These are phyloP conservation scores for Ceratotherium simum DNA, from an alignment of 2,113 vertebrate genomes.

Conservation along the genomic window DNA sequence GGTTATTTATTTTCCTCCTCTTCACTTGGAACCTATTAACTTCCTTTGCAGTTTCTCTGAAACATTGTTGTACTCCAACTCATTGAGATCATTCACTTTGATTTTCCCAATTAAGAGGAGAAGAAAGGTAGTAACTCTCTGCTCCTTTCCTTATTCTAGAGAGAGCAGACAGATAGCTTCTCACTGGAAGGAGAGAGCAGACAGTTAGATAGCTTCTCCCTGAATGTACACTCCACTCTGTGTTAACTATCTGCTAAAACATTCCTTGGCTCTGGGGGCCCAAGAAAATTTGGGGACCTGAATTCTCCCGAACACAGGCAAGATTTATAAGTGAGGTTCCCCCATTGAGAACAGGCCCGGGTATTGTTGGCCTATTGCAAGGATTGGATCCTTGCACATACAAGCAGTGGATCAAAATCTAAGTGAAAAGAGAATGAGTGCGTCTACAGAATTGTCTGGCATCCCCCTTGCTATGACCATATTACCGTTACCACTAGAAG, in stretches of 20 bases:
- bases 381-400: not conserved
- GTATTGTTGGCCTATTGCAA: not conserved
- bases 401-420: not conserved
- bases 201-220: not conserved
- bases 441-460: not conserved
- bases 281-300: not conserved
- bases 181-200: not conserved
- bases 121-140: not conserved
- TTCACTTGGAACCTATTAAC: not conserved
- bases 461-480: not conserved
- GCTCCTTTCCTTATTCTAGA: not conserved
- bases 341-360: not conserved
- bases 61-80: not conserved
- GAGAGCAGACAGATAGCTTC: not conserved
- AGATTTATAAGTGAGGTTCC: not conserved
- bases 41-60: not conserved
- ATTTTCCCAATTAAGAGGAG: constrained; percentile 8
- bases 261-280: not conserved
- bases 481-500: not conserved
- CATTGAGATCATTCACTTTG: not conserved
- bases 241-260: not conserved
- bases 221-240: not conserved
- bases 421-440: not conserved
- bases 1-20: not conserved
- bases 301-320: not conserved